Evolutionary conservation across 1,140 invertebrate species (phyloP), one percentile per base, ranked within the genome.

Genomic region (Druon quercuslanigerum): DNA sequence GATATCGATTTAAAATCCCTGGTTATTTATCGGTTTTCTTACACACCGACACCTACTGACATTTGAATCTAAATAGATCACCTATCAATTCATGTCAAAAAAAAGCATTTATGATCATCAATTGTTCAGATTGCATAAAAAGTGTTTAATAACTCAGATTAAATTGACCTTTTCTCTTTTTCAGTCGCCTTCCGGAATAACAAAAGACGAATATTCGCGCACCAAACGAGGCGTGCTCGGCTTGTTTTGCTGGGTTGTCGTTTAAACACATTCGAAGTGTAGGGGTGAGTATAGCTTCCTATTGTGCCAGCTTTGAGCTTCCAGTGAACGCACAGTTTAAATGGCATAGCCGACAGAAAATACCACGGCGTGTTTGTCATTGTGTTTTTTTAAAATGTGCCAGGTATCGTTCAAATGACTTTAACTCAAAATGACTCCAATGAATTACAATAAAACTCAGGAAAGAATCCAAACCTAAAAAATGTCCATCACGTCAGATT

Each of bases 271-370:
- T 20, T 19, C 57, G 13, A 60, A 60, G 57, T 60, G 57, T 40
- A 66, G 60, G 25, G 60, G 60, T 33, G 60, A 20, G 60, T 66
- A 66, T 66, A 40, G 60, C 25, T 66, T 66, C 40, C 25, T 13
- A 66, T 66, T 66, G 60, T 66, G 60, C 60, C n/a, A 46, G 60
- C 60, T 66, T 66, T 66, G 60, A 46, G 60, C 60, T 66, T 46
- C 60, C 60, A 66, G 13, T n/a, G 60, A 66, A 40, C 60, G 60
- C 20, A 66, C 60, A 46, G 46, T 66, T 25, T 40, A 66, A 66
- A 66, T 66, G 40, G 60, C 60, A 66, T n/a, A 33, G 13, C 57
- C 12, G 14, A 60, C 25, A 40, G 40, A 66, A 66, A 60, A 33
- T 33, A 66, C 20, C 16, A 66, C 14, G 19, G 19, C 14, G 3